Percentiles rank a stretch among this genome's conserved stretches.
Evolutionary conservation across 2,888 invertebrate species (phyloP).

Genomic region (Amphipoea lucens): DNA sequence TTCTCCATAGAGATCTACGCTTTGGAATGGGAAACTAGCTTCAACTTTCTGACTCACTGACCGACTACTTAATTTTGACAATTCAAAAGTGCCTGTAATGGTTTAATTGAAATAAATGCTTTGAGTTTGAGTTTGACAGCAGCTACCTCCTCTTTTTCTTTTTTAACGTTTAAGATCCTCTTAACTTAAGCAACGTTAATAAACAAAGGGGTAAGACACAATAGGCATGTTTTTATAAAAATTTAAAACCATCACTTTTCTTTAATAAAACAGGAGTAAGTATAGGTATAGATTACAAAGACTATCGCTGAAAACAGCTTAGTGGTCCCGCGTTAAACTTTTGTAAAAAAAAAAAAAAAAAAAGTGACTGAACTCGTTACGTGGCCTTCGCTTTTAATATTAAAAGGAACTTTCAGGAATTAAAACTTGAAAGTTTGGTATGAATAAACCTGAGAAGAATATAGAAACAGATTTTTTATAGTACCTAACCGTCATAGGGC

Average conservation of each 20-base stretch:
- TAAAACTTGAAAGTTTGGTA: constrained; percentile 43
- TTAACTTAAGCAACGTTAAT: background rate
- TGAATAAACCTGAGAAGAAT: constrained; percentile 19
- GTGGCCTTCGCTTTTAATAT: constrained; percentile 34
- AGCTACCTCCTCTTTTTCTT: too few relatives aligned
- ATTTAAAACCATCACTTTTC: background rate
- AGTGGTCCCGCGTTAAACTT: constrained; percentile 24
- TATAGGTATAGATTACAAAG: constrained; percentile 6
- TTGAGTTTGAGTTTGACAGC: too few relatives aligned
- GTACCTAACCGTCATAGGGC: background rate
- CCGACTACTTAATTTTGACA: too few relatives aligned
- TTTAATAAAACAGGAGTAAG: background rate
- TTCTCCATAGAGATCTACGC: too few relatives aligned
- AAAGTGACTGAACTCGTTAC: constrained; percentile 43
- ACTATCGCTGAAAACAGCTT: constrained; percentile 20
- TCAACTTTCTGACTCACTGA: too few relatives aligned
- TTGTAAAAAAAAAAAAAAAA: constrained; percentile 35
- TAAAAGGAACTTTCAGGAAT: constrained; percentile 40
- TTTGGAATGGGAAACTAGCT: too few relatives aligned
- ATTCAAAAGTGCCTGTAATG: too few relatives aligned
- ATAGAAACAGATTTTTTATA: background rate
- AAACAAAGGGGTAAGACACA: background rate
- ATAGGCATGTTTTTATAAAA: background rate
- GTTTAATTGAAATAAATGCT: too few relatives aligned
- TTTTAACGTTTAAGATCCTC: too few relatives aligned